These are phyloP conservation scores for Hippasteria phrygiana DNA, from an alignment of 53 echinoderm and acorn worm species.

Conservation along the genomic window DNA sequence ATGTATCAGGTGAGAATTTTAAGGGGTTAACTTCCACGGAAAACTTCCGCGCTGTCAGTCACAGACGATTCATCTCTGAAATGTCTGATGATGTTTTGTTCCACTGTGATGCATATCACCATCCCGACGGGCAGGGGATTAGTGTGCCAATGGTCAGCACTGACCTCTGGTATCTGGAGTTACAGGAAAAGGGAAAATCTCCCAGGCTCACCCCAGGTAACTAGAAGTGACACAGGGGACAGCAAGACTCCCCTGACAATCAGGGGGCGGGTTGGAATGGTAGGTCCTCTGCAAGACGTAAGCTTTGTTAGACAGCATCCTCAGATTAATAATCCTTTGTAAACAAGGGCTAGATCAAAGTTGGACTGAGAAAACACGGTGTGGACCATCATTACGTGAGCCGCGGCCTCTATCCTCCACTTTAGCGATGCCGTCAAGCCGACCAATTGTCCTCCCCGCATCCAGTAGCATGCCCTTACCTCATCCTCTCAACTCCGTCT, in stretches of 20 bases:
- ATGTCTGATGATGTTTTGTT: too few species aligned
- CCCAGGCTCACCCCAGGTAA: conserved; percentile 47
- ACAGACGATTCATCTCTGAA: too few species aligned
- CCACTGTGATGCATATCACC: too few species aligned
- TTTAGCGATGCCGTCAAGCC: background rate
- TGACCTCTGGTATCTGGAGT: background rate
- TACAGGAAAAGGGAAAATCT: background rate
- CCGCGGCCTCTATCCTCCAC: too few species aligned
- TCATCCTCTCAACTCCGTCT: conserved; percentile 2
- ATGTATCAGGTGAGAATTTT: background rate
- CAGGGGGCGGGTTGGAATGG: background rate
- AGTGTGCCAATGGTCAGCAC: conserved; percentile 10
- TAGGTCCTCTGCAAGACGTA: background rate
- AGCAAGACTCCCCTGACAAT: conserved; percentile 25
- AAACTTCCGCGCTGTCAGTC: too few species aligned
- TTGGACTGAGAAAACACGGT: background rate
- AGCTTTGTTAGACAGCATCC: background rate
- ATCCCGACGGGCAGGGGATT: background rate
- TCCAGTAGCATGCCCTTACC: background rate
- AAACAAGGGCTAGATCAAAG: background rate
- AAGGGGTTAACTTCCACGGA: too few species aligned
- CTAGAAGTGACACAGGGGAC: conserved; percentile 14
- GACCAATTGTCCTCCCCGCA: background rate
- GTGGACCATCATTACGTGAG: background rate
- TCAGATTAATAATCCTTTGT: background rate